Conservation (phyloP, 2,797 vertebrate genomes). For the Hoplostethus mediterraneus region DNA sequence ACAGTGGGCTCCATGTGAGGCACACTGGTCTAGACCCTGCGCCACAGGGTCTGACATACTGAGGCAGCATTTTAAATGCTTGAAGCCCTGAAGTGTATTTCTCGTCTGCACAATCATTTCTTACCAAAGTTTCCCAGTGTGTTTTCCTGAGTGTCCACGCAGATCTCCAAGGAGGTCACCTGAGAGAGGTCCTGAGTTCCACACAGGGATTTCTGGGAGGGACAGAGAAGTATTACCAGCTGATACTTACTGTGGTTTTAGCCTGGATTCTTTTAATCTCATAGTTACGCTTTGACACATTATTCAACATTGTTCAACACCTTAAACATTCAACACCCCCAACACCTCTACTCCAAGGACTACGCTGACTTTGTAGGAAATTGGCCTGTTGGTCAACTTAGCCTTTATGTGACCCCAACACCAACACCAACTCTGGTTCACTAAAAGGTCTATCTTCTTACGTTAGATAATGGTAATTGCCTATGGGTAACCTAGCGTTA, state of each 20-base stretch:
- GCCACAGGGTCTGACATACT: not conserved
- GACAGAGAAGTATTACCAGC: conserved; percentile 8
- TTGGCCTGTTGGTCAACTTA: too few species aligned
- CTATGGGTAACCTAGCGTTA: too few species aligned
- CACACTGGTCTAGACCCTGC: too few species aligned
- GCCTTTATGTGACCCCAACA: too few species aligned
- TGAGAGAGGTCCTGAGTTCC: conserved; percentile 84
- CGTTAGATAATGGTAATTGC: too few species aligned
- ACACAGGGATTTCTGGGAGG: conserved; percentile 86
- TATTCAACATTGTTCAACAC: not conserved
- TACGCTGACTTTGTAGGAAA: too few species aligned
- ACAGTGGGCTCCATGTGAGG: not conserved
- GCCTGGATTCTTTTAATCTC: not conserved
- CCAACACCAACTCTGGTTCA: too few species aligned
- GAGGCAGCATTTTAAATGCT: not conserved
- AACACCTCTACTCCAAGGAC: not conserved
- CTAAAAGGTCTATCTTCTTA: too few species aligned
- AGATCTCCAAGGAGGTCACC: conserved; percentile 88
- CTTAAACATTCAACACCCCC: not conserved
- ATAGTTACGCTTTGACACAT: not conserved
- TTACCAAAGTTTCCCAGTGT: conserved; percentile 94
- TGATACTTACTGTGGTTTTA: not conserved
- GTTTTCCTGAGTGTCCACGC: conserved; percentile 87
- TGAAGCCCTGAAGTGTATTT: not conserved
- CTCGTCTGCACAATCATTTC: conserved; percentile 37